Percentiles rank a stretch among this genome's conserved stretches.
phyloP scores from a whole-genome alignment of 2,888 invertebrate genomes.

The Nephrocerus scutellatus region DNA sequence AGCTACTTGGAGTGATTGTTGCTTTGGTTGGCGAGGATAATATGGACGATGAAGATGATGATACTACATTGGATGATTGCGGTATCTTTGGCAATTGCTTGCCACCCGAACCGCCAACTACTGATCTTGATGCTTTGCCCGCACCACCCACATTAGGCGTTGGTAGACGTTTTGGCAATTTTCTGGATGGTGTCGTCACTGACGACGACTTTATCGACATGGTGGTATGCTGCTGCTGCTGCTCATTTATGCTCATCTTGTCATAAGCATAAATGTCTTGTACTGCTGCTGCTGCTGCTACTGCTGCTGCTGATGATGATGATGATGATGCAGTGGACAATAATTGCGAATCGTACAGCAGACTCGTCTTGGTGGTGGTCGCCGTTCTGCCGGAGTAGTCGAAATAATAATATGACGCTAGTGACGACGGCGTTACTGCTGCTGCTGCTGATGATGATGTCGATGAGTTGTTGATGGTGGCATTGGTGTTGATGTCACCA shows the following conservation, averaged over 20 bases:
- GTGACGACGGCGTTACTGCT: constrained; percentile 13
- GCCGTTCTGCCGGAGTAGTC: constrained; percentile 15
- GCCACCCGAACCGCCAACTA: constrained; percentile 20
- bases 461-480: too few relatives aligned
- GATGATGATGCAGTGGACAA: constrained; percentile 3
- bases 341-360: too few relatives aligned
- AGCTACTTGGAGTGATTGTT: neutral
- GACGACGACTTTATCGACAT: constrained; percentile 1
- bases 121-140: constrained; percentile 5
- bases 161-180: constrained; percentile 38
- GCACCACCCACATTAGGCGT: constrained; percentile 21
- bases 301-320: constrained; percentile 1
- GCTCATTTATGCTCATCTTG: neutral
- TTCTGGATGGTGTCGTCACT: constrained; percentile 24
- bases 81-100: constrained; percentile 38
- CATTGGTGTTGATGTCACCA: too few relatives aligned
- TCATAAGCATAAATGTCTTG: neutral
- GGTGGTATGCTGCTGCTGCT: constrained; percentile 4
- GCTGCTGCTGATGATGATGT: too few relatives aligned
- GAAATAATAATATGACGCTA: constrained; percentile 10
- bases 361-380: too few relatives aligned
- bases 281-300: constrained; percentile 8
- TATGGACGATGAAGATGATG: neutral
- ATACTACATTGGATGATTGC: constrained; percentile 2
- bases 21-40: constrained; percentile 8